Conservation (phyloP, 1,140 invertebrate species). For the Colletes gigas region DNA sequence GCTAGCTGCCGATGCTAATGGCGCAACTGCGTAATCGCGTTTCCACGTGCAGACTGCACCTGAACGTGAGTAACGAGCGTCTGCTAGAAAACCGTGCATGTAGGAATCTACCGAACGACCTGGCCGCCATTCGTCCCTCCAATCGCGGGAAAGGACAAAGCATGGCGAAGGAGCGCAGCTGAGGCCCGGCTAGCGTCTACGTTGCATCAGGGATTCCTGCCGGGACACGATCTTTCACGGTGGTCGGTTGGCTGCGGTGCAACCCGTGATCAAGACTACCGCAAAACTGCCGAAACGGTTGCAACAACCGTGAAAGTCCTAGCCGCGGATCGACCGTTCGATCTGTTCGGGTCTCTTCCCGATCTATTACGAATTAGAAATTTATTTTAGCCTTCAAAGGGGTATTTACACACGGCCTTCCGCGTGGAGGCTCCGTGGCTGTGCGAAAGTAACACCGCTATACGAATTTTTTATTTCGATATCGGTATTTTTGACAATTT, state of each 20-base stretch:
- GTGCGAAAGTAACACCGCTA: no score
- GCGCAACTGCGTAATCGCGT: constrained; percentile 67
- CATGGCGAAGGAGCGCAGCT: constrained; percentile 18
- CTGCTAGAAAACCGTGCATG: constrained; percentile 49
- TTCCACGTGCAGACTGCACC: constrained; percentile 73
- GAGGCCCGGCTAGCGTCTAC: constrained; percentile 5
- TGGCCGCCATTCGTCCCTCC: neutral
- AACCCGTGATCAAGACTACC: no score
- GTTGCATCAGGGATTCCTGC: constrained; percentile 52
- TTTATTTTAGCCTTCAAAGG: no score
- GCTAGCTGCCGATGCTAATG: constrained; percentile 40
- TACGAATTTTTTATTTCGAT: no score
- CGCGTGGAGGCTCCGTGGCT: no score
- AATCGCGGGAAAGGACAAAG: constrained; percentile 57
- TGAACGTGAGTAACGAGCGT: constrained; percentile 74
- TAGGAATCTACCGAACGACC: constrained; percentile 54
- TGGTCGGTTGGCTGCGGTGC: neutral
- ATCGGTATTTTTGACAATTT: no score
- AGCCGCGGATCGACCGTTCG: no score
- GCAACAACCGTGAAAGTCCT: no score
- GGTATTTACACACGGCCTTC: no score
- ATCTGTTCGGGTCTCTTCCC: no score
- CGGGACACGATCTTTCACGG: constrained; percentile 14
- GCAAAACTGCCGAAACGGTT: no score
- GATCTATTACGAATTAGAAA: no score